phyloP scores from a whole-genome alignment of 2,113 vertebrate species.

The Leptobrachium leishanense region DNA sequence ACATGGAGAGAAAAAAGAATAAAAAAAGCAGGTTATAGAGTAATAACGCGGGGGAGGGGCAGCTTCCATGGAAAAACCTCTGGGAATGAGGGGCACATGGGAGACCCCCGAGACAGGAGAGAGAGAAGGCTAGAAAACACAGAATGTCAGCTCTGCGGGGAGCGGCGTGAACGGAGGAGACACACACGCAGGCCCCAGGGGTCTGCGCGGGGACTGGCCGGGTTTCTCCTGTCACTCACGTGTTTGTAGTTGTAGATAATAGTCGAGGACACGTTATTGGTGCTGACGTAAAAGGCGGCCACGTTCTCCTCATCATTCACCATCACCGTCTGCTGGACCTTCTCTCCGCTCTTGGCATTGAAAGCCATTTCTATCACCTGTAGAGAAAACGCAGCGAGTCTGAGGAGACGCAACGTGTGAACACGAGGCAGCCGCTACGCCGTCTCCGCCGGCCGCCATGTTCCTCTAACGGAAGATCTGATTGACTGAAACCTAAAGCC shows the following conservation, averaged over 20 bases:
- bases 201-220: too few species aligned
- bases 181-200: too few species aligned
- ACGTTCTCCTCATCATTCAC: not conserved
- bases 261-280: constrained; percentile 25
- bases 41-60: too few species aligned
- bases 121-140: not conserved
- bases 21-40: not conserved
- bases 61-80: too few species aligned
- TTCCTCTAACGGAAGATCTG: too few species aligned
- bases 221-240: constrained; percentile 18
- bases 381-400: not conserved
- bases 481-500: too few species aligned
- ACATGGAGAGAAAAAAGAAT: too few species aligned
- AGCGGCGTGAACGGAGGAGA: too few species aligned
- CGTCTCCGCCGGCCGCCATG: too few species aligned
- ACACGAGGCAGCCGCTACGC: too few species aligned
- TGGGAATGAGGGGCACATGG: not conserved
- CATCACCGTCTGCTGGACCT: constrained; percentile 25
- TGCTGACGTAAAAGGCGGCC: constrained; percentile 9
- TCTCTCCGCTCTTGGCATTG: constrained; percentile 1
- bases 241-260: constrained; percentile 30
- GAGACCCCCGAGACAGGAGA: not conserved
- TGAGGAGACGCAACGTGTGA: too few species aligned
- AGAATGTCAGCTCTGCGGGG: too few species aligned
- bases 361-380: constrained; percentile 35